These are phyloP conservation scores for Sphaerodactylus townsendi DNA, from an alignment of 2,113 vertebrate species.

Conservation along the genomic window DNA sequence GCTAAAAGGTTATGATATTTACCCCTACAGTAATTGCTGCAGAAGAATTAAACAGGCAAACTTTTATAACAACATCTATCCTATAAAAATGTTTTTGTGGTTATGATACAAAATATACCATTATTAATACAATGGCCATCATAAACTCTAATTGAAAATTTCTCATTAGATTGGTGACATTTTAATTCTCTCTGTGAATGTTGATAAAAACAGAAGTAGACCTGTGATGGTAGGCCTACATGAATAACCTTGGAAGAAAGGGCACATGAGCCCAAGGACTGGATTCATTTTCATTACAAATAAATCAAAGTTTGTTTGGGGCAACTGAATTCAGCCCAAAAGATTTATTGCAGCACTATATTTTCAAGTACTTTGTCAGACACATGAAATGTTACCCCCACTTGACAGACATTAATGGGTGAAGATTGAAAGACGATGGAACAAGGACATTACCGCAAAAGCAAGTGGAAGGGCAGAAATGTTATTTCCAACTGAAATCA, in stretches of 20 bases:
- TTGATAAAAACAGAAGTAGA: not conserved
- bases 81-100: not conserved
- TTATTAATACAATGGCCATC: not conserved
- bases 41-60: not conserved
- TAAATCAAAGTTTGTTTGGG: no score
- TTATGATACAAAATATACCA: not conserved
- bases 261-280: no score
- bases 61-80: not conserved
- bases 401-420: no score
- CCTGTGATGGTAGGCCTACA: not conserved
- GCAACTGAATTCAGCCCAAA: no score
- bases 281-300: no score
- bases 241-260: not conserved
- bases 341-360: no score
- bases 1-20: slow-evolving; percentile 10
- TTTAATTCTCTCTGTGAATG: not conserved
- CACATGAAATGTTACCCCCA: no score
- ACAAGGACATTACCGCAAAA: no score
- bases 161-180: not conserved
- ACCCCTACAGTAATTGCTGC: not conserved
- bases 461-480: no score
- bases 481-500: no score
- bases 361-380: no score
- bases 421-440: no score
- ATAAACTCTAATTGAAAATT: not conserved